These are phyloP conservation scores for Plebejus anna DNA, from an alignment of 2,888 invertebrate genomes.

Conservation along the genomic window DNA sequence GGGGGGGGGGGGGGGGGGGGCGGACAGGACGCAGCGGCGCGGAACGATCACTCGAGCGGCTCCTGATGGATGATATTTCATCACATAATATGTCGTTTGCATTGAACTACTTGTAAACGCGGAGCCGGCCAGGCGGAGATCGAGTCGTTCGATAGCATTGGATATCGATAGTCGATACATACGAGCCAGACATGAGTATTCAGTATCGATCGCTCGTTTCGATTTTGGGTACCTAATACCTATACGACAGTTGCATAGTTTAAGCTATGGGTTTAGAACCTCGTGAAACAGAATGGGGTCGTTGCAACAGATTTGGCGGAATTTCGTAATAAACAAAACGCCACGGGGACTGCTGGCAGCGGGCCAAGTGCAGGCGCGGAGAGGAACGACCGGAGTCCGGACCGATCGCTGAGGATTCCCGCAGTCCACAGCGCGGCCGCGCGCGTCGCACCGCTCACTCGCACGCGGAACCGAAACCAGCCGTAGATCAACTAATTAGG, in stretches of 20 bases:
- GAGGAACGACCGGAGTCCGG: conserved; percentile 38
- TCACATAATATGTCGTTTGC: conserved; percentile 8
- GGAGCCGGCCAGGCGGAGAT: neutral
- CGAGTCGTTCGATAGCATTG: neutral
- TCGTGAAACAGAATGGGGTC: conserved; percentile 52
- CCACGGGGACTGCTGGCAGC: conserved; percentile 54
- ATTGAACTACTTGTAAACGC: conserved; percentile 15
- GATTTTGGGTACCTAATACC: neutral
- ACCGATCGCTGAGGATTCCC: conserved; percentile 41
- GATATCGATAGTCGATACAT: neutral
- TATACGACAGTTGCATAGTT: neutral
- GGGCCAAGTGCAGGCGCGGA: conserved; percentile 59
- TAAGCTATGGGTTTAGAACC: neutral
- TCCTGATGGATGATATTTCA: conserved; percentile 23
- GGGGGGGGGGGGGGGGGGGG: no score
- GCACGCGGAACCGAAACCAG: neutral
- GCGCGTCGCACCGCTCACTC: neutral
- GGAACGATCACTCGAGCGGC: conserved; percentile 18
- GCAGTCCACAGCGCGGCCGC: conserved; percentile 38
- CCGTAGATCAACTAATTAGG: conserved; percentile 6
- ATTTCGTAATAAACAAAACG: conserved; percentile 76
- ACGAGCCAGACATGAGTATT: neutral
- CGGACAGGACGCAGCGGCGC: neutral
- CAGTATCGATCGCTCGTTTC: neutral
- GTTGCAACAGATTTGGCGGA: conserved; percentile 74